Evolutionary conservation across 2,797 vertebrate species (phyloP).

Genomic region (Myotis daubentonii): DNA sequence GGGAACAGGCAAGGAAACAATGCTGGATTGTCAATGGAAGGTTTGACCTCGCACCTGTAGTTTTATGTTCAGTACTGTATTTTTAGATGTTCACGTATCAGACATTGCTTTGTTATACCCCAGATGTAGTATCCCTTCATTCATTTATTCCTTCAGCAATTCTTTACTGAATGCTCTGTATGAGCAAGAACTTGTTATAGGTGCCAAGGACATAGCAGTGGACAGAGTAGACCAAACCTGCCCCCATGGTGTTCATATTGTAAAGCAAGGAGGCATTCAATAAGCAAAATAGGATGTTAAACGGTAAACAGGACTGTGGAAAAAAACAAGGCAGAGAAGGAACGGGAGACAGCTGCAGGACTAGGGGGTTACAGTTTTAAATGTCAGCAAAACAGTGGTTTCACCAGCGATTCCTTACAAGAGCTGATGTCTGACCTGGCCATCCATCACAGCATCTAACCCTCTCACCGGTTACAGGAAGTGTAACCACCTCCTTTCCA

Average conservation of each 20-base stretch:
- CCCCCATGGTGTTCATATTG: rapidly evolving
- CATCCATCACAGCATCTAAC: background rate
- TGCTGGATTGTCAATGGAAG: background rate
- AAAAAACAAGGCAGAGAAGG: background rate
- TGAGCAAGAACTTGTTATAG: background rate
- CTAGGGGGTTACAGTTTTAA: background rate
- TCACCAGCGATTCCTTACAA: background rate
- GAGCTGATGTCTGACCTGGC: background rate
- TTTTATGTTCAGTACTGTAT: rapidly evolving
- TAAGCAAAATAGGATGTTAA: background rate
- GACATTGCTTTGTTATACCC: background rate
- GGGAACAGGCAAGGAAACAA: background rate
- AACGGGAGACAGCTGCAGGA: background rate
- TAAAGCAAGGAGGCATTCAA: background rate
- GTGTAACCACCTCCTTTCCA: background rate
- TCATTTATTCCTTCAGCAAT: background rate
- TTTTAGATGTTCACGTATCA: background rate
- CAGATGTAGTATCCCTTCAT: too few relatives aligned
- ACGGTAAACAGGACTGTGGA: background rate
- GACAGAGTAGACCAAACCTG: background rate
- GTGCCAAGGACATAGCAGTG: background rate
- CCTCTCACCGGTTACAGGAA: background rate
- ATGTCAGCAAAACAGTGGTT: background rate
- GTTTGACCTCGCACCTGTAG: background rate
- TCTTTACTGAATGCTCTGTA: background rate